A percentile compares a stretch with the other conserved stretches of the same genome.
Conservation (phyloP, 2,797 vertebrate species). For the Sparus aurata region DNA sequence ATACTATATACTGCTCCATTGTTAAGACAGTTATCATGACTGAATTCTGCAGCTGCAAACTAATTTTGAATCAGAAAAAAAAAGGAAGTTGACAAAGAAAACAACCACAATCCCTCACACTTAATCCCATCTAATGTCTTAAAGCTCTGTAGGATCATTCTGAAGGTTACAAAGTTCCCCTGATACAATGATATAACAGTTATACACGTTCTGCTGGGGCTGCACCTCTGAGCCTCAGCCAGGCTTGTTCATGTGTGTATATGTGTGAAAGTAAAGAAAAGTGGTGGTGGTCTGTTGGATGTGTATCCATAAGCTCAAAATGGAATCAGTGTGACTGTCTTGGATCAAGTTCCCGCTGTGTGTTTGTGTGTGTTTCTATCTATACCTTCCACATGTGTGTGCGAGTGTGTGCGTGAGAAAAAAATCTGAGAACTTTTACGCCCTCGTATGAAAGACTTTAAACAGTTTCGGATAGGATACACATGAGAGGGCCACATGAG, state of each 20-base stretch:
- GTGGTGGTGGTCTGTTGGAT: constrained; percentile 9
- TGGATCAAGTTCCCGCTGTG: constrained; percentile 47
- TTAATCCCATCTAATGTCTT: constrained; percentile 4
- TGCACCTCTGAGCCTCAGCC: constrained; percentile 24
- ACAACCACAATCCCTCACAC: constrained; percentile 17
- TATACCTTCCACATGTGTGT: constrained; percentile 3
- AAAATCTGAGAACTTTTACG: constrained; percentile 2
- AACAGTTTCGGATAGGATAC: constrained; percentile 50
- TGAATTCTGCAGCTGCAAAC: constrained; percentile 30
- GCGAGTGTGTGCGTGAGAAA: constrained; percentile 4
- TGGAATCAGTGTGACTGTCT: constrained; percentile 21
- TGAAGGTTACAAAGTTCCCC: constrained; percentile 22
- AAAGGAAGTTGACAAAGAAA: constrained; percentile 20
- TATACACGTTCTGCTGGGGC: constrained; percentile 26
- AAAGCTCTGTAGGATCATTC: constrained; percentile 22
- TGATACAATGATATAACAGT: constrained; percentile 18
- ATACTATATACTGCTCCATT: not conserved
- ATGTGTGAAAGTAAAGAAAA: constrained; percentile 25
- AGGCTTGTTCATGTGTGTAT: constrained; percentile 11
- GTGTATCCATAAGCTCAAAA: constrained; percentile 53
- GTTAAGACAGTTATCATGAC: not conserved
- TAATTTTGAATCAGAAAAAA: constrained; percentile 1
- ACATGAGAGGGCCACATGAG: constrained; percentile 51
- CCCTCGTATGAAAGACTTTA: constrained; percentile 41
- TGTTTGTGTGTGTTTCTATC: constrained; percentile 46